Base-by-base conservation (phyloP, 2,113 vertebrate species). In the Halcyon senegalensis region DNA sequence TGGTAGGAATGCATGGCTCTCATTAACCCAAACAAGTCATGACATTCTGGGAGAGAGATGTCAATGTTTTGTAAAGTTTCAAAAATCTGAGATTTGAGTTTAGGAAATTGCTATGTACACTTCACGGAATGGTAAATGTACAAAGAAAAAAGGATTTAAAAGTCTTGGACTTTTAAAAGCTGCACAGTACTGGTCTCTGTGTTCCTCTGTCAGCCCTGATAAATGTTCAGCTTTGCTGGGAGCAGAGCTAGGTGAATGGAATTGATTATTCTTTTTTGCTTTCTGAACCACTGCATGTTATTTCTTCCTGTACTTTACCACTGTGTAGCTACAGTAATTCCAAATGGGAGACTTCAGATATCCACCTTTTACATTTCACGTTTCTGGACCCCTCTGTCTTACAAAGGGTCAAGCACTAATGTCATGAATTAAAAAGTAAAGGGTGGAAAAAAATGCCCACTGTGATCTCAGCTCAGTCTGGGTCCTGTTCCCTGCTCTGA, bases 391-490 rank as follows among this genome's bases (percentile, higher is more conserved):
- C 1, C 19, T 64, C 31, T 86, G 23, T 35, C 35, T 58, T 24
- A 64, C 9, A 30, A 58, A 46, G 1, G 81, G 13, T 10, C 24
- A 16, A 24, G 16, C 88, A 67, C 37, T 17, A 37, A 18, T 14
- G 20, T 30, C 0, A 1, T 19, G 8, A 80, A 60, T 77, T n/a
- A 50, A 50, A 67, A 67, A 56, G 10, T 8, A 13, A 28, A 4
- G 11, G 12, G 6, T 1, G 6, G 5, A 1, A 1, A 8, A 4
- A 53, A 9, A 19, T 5, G 5, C 7, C 9, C 7, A 2, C n/a
- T 9, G 25, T 20, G 21, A 33, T 21, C 43, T 66, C 56, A 51
- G 24, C 24, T 35, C 4, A 4, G 21, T 74, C 43, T 39, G 16
- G 16, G 28, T 64, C 50, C 19, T 0, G 0, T 19, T 73, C 33